Evolutionary conservation across 2,888 invertebrate genomes (phyloP), one percentile per base, ranked within the genome.

Genomic region (Ceratothoa steindachneri): DNA sequence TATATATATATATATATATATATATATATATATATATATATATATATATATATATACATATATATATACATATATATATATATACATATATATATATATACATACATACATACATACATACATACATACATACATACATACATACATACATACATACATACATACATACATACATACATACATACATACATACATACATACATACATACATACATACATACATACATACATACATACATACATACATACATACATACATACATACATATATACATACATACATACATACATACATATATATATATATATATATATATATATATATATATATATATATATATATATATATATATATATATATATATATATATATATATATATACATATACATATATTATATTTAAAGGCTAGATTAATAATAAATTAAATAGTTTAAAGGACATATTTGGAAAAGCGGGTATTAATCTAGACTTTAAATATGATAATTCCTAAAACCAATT

Each of bases 271-370:
- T 30, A 72, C 12, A 52, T 30, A 72, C 24, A 72, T 30, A 67
- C 24, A 72, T 41, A 72, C n/a, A 72, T 53, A 68, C 28, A 72
- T 29, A 72, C 22, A 68, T 2, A 72, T 67, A 72, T 53, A 52
- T 29, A 72, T 66, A 72, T 27, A 72, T 29, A 65, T 52, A 72
- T n/a, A 67, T 27, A 72, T 30, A 72, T 53, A 67, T 15, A 68
- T 30, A 53, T 19, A 68, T 29, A 51, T 1, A 72, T 27, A 27
- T n/a, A 67, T 30, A 67, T 30, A 67, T 41, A 72, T 51, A 67
- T 29, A 52, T 72, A 72, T 29, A 67, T 68, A 52, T 53, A 67
- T 51, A 67, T 53, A 67, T 52, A 51, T 30, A 72, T 53, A 51
- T 19, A 68, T 67, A 51, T 30, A 67, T 31, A 67, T 28, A 52